These are phyloP conservation scores for Blennius ocellaris DNA, from an alignment of 2,113 vertebrate species.

Conservation along the genomic window DNA sequence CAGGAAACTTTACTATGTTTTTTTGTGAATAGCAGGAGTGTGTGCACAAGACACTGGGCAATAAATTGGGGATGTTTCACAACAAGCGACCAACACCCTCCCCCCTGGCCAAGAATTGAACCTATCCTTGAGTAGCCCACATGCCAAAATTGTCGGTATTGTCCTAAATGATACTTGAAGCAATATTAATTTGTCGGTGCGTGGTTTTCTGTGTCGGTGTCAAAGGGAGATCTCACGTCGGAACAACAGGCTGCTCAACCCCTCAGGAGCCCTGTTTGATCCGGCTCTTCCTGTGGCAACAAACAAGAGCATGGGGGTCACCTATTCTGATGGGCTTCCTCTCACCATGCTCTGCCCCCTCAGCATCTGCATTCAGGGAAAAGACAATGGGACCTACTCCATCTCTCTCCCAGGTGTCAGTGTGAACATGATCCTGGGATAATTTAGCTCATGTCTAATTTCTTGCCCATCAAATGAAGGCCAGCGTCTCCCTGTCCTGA, in stretches of 20 bases:
- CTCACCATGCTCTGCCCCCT: conserved; percentile 25
- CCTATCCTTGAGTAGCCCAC: conserved; percentile 13
- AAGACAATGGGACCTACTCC: conserved; percentile 59
- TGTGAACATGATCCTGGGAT: conserved; percentile 51
- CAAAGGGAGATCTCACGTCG: conserved; percentile 27
- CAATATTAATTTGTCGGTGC: conserved; percentile 25
- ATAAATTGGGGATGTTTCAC: neutral
- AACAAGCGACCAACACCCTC: neutral
- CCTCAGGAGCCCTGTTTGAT: conserved; percentile 44
- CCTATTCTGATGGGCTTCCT: conserved; percentile 34
- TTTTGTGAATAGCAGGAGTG: neutral
- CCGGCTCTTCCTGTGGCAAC: conserved; percentile 38
- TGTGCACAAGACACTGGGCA: neutral
- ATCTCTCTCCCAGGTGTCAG: conserved; percentile 74
- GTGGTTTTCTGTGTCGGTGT: conserved; percentile 5
- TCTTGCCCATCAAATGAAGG: conserved; percentile 66
- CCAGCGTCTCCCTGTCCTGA: conserved; percentile 29
- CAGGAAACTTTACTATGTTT: neutral
- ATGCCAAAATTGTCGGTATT: conserved; percentile 15
- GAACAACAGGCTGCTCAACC: conserved; percentile 43
- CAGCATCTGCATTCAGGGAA: conserved; percentile 46
- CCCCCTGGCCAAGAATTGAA: neutral
- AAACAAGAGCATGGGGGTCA: conserved; percentile 50
- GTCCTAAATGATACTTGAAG: neutral
- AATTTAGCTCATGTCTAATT: conserved; percentile 58